Evolutionary conservation across 2,888 invertebrate species (phyloP), one percentile per base, ranked within the genome.

Genomic region (Mythimna loreyi): DNA sequence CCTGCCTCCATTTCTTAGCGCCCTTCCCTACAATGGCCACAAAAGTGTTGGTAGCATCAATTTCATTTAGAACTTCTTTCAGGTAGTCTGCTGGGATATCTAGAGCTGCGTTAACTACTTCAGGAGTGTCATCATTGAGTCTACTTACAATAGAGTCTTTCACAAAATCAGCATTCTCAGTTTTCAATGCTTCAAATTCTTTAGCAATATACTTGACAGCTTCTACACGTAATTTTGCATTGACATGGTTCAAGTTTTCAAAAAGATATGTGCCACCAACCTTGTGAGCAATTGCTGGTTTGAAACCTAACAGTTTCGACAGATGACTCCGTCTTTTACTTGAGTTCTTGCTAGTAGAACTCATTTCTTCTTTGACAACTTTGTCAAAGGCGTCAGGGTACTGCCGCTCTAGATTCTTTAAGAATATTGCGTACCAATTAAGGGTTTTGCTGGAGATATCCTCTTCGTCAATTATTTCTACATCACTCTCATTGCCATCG

Each of bases 351-450:
- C 90, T 91, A 30, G 90, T 86, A 4, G 91, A 91, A 68, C 93
- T 91, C 90, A 95, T 96, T 30, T 97, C 94, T 21, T 95, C 93
- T 82, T 97, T 97, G 0, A 98, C 93, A 53, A 97, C 96, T 58
- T 95, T 93, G 85, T 98, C 98, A 87, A 98, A 98, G 16, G 96
- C 96, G 0, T 94, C 93, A 0, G 98, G 97, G 88, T 98, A 98
- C 80, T 97, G 97, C 6, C 91, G 95, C 90, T 98, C 98, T 2
- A 98, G 88, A 30, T 93, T 96, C 72, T 96, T 96, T 0, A 98
- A 84, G 40, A 97, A 94, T 23, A 91, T 81, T 0, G 96, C 95
- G 80, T 96, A 97, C 97, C 97, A 97, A 1, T 87, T 84, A 21
- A 94, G 86, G 25, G 95, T 90, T 80, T 92, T 94, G 28, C 89